These are phyloP conservation scores for Myopa tessellatipennis DNA, from an alignment of 2,888 invertebrate species.

Conservation along the genomic window DNA sequence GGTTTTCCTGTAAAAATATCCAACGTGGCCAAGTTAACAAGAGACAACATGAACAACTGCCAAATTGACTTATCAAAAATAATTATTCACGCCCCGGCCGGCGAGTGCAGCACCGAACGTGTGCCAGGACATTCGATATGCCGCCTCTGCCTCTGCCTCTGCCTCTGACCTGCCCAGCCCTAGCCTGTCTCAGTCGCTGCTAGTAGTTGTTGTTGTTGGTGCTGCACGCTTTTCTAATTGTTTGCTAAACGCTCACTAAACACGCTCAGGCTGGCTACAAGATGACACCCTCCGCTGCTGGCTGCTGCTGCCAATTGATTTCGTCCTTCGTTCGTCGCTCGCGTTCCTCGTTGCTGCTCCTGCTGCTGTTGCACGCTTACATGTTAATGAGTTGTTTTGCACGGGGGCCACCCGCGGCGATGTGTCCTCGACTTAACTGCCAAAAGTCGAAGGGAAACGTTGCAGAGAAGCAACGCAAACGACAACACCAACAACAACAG, in stretches of 20 bases:
- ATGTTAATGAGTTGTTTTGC: conserved; percentile 52
- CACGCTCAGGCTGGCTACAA: conserved; percentile 25
- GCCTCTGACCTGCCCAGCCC: not conserved
- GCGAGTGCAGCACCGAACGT: conserved; percentile 43
- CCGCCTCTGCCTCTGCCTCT: conserved; percentile 42
- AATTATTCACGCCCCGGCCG: conserved; percentile 51
- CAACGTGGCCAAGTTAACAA: not conserved
- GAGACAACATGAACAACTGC: conserved; percentile 12
- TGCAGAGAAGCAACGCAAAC: conserved; percentile 1
- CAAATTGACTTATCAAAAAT: conserved; percentile 46
- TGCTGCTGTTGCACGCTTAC: conserved; percentile 33
- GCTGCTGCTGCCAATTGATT: conserved; percentile 22
- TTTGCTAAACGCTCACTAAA: conserved; percentile 48
- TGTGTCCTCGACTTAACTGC: conserved; percentile 53
- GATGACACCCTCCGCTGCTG: conserved; percentile 36
- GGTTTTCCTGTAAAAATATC: not conserved
- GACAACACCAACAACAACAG: conserved; percentile 32
- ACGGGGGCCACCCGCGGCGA: conserved; percentile 46
- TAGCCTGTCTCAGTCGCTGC: not conserved
- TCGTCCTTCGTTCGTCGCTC: not conserved
- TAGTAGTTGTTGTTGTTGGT: not conserved
- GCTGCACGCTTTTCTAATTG: conserved; percentile 50
- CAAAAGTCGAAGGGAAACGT: conserved; percentile 44
- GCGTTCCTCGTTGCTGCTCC: conserved; percentile 19
- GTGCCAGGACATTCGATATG: conserved; percentile 54